A percentile compares a stretch with the other conserved stretches of the same genome.
phyloP scores from a whole-genome alignment of 2,797 vertebrate species.

The Salarias fasciatus region DNA sequence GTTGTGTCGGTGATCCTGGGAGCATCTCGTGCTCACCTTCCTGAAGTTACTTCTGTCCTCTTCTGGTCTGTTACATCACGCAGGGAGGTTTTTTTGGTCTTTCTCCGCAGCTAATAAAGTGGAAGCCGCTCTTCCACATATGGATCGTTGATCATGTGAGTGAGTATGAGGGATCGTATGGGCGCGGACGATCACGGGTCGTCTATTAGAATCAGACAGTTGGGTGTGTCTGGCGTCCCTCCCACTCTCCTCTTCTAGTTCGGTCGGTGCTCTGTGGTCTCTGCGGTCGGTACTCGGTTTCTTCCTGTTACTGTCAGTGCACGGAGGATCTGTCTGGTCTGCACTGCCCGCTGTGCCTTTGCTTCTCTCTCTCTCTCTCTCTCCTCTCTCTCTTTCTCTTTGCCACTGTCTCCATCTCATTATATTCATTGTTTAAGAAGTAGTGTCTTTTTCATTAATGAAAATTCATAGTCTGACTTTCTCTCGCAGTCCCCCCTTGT shows the following conservation, averaged over 20 bases:
- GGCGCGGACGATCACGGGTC: conserved; percentile 42
- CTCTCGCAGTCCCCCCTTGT: conserved; percentile 29
- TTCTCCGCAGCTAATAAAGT: conserved; percentile 38
- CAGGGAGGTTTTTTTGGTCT: conserved; percentile 37
- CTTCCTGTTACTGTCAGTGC: conserved; percentile 24
- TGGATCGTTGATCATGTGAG: conserved; percentile 36
- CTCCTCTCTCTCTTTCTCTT: conserved; percentile 11
- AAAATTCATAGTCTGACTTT: conserved; percentile 57
- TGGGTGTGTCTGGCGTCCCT: conserved; percentile 35
- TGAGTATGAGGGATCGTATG: conserved; percentile 13
- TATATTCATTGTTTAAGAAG: conserved; percentile 45
- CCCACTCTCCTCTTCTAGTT: not conserved
- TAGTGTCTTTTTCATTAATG: conserved; percentile 53
- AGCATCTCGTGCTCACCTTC: conserved; percentile 42
- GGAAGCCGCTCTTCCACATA: conserved; percentile 44
- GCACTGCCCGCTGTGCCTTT: conserved; percentile 12
- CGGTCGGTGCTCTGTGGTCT: conserved; percentile 20
- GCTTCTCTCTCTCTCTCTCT: conserved; percentile 10
- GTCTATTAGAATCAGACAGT: conserved; percentile 22
- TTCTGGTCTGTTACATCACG: conserved; percentile 27
- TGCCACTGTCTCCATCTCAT: conserved; percentile 24
- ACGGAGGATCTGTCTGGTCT: conserved; percentile 29
- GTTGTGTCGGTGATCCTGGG: conserved; percentile 8
- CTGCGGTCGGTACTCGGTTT: conserved; percentile 24
- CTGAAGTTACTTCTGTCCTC: conserved; percentile 13